Percentiles rank a stretch among this genome's conserved stretches.
Conservation (phyloP, 2,797 vertebrate genomes). For the Channallabes apus region DNA sequence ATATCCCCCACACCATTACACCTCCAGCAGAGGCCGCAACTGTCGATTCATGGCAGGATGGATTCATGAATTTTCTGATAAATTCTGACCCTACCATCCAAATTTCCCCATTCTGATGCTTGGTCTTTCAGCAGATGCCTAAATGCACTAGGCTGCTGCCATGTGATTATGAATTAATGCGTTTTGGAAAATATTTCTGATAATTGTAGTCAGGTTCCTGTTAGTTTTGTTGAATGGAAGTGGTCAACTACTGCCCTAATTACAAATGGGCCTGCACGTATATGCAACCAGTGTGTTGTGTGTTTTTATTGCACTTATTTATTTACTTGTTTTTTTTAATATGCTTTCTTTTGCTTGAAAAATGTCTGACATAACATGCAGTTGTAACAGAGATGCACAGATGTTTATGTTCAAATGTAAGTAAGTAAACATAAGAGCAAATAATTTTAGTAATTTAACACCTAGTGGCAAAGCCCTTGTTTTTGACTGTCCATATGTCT, state of each 20-base stretch:
- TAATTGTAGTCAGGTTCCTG: too few species aligned
- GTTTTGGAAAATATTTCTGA: too few species aligned
- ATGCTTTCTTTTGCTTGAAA: background rate
- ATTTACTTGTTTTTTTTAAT: background rate
- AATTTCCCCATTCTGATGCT: too few species aligned
- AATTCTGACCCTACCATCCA: too few species aligned
- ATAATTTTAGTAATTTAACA: background rate
- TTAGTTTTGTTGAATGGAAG: background rate
- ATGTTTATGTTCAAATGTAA: background rate
- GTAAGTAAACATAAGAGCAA: background rate
- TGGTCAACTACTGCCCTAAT: background rate
- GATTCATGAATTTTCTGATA: too few species aligned
- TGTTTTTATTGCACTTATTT: background rate
- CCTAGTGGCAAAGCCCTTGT: background rate
- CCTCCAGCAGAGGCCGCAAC: too few species aligned
- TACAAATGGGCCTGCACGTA: background rate
- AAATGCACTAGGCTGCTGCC: too few species aligned
- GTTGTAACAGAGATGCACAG: background rate
- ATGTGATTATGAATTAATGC: too few species aligned
- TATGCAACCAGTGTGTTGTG: background rate
- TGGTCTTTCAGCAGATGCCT: too few species aligned
- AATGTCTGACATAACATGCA: background rate
- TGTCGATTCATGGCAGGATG: too few species aligned
- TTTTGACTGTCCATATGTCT: background rate
- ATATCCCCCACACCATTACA: too few species aligned